Conservation (phyloP, 2,113 vertebrate species). For the Ornithorhynchus anatinus region DNA sequence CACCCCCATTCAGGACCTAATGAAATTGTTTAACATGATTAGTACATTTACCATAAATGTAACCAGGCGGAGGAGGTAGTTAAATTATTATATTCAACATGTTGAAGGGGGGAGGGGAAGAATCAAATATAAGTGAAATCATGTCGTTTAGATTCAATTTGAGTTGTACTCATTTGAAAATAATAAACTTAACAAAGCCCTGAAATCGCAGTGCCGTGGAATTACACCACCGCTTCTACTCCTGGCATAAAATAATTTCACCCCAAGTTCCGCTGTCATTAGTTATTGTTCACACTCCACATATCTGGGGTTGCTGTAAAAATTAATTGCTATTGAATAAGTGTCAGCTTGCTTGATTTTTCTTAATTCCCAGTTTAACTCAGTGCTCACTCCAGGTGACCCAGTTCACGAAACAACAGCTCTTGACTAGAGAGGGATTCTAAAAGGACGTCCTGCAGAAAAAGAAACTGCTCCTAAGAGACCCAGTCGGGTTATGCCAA, state of each 20-base stretch:
- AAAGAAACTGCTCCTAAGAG: neutral
- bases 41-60: neutral
- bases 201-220: neutral
- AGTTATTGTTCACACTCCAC: neutral
- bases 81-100: conserved; percentile 21
- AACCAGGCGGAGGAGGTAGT: neutral
- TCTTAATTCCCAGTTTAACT: conserved; percentile 1
- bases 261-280: neutral
- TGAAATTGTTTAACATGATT: conserved; percentile 4
- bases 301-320: conserved; percentile 15
- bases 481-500: conserved; percentile 14
- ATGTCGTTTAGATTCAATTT: conserved; percentile 11
- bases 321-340: conserved; percentile 17
- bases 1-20: neutral
- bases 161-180: conserved; percentile 12
- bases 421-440: neutral
- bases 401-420: neutral
- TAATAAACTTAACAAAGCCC: conserved; percentile 22
- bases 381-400: neutral
- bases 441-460: neutral
- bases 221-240: conserved; percentile 1
- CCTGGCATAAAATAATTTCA: conserved; percentile 2
- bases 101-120: neutral
- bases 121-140: conserved; percentile 16
- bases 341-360: neutral